Conservation (phyloP, 2,113 vertebrate species). For the Proteles cristata region DNA sequence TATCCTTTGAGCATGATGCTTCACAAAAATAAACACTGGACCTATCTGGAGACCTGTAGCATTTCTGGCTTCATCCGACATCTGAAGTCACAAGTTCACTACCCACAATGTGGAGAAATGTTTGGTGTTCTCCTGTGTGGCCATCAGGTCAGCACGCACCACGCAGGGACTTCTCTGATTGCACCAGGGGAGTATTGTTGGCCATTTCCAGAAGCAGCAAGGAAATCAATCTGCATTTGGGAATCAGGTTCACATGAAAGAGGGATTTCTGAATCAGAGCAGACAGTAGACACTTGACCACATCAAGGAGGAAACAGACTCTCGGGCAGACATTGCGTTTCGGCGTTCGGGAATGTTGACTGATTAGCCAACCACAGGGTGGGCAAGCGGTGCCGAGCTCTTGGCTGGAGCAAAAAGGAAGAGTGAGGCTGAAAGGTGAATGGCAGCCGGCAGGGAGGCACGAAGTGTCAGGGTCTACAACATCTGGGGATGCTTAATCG, state of each 20-base stretch:
- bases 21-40: not conserved
- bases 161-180: not conserved
- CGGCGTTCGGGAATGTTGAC: not conserved
- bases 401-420: not conserved
- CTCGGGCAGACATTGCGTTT: not conserved
- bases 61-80: not conserved
- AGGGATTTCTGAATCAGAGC: conserved; percentile 55
- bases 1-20: not conserved
- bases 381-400: not conserved
- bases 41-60: not conserved
- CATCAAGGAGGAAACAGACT: conserved; percentile 54
- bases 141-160: not conserved
- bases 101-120: not conserved
- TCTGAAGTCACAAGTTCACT: not conserved
- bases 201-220: conserved; percentile 33
- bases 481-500: conserved; percentile 76
- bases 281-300: conserved; percentile 2
- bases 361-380: conserved; percentile 43
- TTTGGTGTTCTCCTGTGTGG: not conserved
- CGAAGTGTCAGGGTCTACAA: not conserved
- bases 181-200: not conserved
- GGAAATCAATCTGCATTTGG: conserved; percentile 6
- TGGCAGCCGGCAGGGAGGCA: not conserved
- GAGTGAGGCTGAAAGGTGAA: conserved; percentile 23
- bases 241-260: conserved; percentile 35